Evolutionary conservation across 2,113 vertebrate genomes (phyloP).

Genomic region (Eretmochelys imbricata): DNA sequence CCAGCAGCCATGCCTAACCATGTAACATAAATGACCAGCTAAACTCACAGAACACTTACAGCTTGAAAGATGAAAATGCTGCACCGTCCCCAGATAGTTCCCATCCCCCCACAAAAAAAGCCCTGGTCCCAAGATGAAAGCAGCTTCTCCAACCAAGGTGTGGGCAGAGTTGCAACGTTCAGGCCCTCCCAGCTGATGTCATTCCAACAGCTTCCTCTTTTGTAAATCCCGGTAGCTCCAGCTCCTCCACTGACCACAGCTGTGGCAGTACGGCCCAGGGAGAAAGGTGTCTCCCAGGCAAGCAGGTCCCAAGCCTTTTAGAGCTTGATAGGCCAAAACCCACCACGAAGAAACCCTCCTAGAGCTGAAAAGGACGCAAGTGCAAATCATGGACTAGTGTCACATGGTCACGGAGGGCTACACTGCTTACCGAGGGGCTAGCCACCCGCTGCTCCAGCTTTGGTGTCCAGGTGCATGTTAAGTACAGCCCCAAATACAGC

Average conservation of each 20-base stretch:
- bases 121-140: not conserved
- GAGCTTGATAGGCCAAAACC: not conserved
- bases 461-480: not conserved
- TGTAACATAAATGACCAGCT: not conserved
- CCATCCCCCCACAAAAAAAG: not conserved
- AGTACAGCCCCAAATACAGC: not conserved
- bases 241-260: not conserved
- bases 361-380: not conserved
- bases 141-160: not conserved
- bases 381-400: not conserved
- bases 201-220: not conserved
- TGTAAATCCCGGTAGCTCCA: not conserved
- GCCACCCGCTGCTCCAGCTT: not conserved
- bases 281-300: not conserved
- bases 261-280: not conserved
- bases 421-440: not conserved
- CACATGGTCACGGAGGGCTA: accelerated
- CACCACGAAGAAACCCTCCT: not conserved
- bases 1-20: not conserved
- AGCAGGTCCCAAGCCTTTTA: not conserved
- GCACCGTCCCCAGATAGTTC: not conserved
- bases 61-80: not conserved
- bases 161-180: not conserved
- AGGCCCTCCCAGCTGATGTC: not conserved
- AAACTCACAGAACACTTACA: not conserved